Percentiles rank a stretch among this genome's conserved stretches.
phyloP scores from a whole-genome alignment of 2,113 vertebrate genomes.

The Neolamprologus kungweensis region DNA sequence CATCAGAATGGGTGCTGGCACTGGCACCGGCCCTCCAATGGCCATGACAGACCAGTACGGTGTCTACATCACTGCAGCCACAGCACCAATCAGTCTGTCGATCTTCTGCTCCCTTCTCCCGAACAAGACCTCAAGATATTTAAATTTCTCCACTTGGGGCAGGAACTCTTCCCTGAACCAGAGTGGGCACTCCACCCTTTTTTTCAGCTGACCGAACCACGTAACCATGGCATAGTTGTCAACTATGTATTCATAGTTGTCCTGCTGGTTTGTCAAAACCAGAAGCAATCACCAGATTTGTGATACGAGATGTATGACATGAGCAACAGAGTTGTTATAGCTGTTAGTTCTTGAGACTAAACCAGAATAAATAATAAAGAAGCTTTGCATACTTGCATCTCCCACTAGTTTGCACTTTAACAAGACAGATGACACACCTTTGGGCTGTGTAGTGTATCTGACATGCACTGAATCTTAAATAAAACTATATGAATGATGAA shows the following conservation, averaged over 20 bases:
- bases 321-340: not conserved
- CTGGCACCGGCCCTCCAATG: fast-evolving
- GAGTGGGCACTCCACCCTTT: not conserved
- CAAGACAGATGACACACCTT: not conserved
- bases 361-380: not conserved
- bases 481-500: not conserved
- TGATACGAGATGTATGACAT: not conserved
- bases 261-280: not conserved
- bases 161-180: not conserved
- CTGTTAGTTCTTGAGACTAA: not conserved
- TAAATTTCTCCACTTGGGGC: not conserved
- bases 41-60: not conserved
- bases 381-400: not conserved
- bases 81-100: not conserved
- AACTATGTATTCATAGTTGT: not conserved
- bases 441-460: not conserved
- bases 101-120: not conserved
- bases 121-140: not conserved
- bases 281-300: not conserved
- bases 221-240: not conserved
- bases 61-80: not conserved
- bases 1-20: not conserved
- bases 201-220: not conserved
- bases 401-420: not conserved
- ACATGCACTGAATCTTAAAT: not conserved